Evolutionary conservation across 2,797 vertebrate species (phyloP).

Genomic region (Cryptoblepharus egeriae): DNA sequence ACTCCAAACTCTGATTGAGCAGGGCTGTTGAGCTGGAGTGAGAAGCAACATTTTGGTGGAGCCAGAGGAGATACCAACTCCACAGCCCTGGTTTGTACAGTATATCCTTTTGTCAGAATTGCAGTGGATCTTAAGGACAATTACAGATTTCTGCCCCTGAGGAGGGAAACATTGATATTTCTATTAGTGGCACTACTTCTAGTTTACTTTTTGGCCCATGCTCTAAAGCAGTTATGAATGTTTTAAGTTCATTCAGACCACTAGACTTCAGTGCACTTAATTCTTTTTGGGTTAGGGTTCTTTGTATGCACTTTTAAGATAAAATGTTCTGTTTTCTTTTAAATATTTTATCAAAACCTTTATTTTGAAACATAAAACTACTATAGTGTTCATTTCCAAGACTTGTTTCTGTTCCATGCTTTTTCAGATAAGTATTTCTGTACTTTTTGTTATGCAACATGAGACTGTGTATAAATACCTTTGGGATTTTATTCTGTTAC

Average conservation of each 20-base stretch:
- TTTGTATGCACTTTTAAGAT: constrained; percentile 5
- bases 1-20: too few species aligned
- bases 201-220: neutral
- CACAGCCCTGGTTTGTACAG: neutral
- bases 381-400: neutral
- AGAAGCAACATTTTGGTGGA: too few species aligned
- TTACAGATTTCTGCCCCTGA: neutral
- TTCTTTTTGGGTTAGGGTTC: neutral
- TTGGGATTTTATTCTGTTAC: neutral
- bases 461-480: neutral
- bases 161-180: neutral
- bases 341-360: neutral
- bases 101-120: neutral
- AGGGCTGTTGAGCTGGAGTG: too few species aligned
- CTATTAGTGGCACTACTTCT: neutral
- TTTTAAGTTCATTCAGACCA: neutral
- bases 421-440: neutral
- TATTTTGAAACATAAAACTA: neutral
- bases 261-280: neutral
- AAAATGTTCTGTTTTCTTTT: neutral
- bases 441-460: neutral
- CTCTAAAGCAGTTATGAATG: neutral
- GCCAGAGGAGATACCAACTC: too few species aligned
- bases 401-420: neutral
- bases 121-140: neutral